These are phyloP conservation scores for Scaeva pyrastri DNA, from an alignment of 2,888 invertebrate species.

Conservation along the genomic window DNA sequence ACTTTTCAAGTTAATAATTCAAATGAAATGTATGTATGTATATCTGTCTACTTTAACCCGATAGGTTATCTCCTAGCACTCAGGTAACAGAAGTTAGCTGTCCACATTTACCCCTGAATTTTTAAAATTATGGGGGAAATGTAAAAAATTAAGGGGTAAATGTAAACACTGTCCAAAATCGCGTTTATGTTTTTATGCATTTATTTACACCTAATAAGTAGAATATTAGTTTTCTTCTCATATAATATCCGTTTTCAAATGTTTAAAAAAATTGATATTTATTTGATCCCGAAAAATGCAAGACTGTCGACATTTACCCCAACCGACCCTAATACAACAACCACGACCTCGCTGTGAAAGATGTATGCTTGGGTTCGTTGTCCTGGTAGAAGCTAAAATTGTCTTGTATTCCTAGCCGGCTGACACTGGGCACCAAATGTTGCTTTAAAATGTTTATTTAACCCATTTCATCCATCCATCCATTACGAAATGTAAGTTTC, in stretches of 20 bases:
- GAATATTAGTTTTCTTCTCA: neutral
- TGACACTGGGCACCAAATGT: no score
- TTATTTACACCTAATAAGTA: conserved; percentile 3
- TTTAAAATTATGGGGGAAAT: conserved; percentile 10
- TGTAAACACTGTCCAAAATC: conserved; percentile 2
- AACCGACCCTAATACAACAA: neutral
- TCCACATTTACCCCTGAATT: conserved; percentile 17
- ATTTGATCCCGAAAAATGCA: neutral
- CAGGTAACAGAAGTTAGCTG: conserved; percentile 11
- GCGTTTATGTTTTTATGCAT: neutral
- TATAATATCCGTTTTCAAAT: conserved; percentile 6
- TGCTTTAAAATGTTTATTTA: no score
- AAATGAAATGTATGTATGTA: no score
- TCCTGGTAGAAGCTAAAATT: no score
- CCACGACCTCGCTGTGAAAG: no score
- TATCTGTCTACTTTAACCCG: no score
- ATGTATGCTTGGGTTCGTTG: no score
- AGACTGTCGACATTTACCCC: conserved; percentile 11
- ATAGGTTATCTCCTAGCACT: no score
- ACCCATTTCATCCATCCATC: no score
- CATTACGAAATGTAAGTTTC: no score
- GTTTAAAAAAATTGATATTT: neutral
- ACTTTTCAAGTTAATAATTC: neutral
- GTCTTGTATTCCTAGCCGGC: no score
- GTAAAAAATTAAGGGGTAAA: conserved; percentile 8